Percentiles rank a stretch among this genome's conserved stretches.
phyloP scores from a whole-genome alignment of 2,888 invertebrate species.

The Polyommatus iphigenia region DNA sequence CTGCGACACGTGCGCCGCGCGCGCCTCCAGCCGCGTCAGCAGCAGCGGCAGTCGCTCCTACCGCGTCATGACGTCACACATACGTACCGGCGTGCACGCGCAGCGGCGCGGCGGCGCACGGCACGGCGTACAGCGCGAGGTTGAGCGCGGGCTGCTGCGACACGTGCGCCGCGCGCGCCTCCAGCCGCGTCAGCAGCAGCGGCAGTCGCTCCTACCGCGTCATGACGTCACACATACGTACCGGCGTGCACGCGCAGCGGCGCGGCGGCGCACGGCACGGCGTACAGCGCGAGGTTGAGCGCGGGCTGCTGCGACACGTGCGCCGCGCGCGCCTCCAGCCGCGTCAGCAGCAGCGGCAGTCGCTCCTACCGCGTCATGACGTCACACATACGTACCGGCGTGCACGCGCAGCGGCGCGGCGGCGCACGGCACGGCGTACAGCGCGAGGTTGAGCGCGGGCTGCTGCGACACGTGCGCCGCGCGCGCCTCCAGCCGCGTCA shows the following conservation, averaged over 20 bases:
- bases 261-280: slow-evolving; percentile 85
- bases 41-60: slow-evolving; percentile 88
- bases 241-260: slow-evolving; percentile 78
- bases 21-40: slow-evolving; percentile 92
- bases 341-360: slow-evolving; percentile 90
- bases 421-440: slow-evolving; percentile 89
- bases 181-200: slow-evolving; percentile 91
- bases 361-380: slow-evolving; percentile 84
- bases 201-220: slow-evolving; percentile 86
- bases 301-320: slow-evolving; percentile 90
- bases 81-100: slow-evolving; percentile 77
- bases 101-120: slow-evolving; percentile 86
- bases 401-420: slow-evolving; percentile 81
- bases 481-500: slow-evolving; percentile 93
- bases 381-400: slow-evolving; percentile 83
- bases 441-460: slow-evolving; percentile 91
- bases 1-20: slow-evolving; percentile 90
- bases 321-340: slow-evolving; percentile 92
- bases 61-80: slow-evolving; percentile 82
- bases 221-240: slow-evolving; percentile 85
- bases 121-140: slow-evolving; percentile 90
- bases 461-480: slow-evolving; percentile 90
- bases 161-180: slow-evolving; percentile 92
- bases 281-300: slow-evolving; percentile 91
- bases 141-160: slow-evolving; percentile 91